These are phyloP conservation scores for Embiotoca jacksoni DNA, from an alignment of 2,113 vertebrate species.

Conservation along the genomic window DNA sequence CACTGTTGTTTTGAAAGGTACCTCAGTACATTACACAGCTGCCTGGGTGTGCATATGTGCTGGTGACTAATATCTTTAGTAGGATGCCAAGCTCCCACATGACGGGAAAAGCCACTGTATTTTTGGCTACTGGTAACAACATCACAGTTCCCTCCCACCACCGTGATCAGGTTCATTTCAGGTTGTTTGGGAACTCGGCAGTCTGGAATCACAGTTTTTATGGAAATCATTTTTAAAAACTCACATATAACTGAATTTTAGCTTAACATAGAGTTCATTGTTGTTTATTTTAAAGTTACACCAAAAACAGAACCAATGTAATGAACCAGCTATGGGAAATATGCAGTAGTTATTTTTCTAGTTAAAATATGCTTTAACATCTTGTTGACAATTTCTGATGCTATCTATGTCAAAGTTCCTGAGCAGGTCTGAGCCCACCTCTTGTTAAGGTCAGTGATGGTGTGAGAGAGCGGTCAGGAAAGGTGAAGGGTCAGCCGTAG, in stretches of 20 bases:
- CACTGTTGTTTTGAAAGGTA: slow-evolving; percentile 25
- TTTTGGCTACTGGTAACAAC: slow-evolving; percentile 42
- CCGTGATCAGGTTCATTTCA: slow-evolving; percentile 40
- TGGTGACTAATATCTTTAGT: slow-evolving; percentile 48
- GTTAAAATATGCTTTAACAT: slow-evolving; percentile 4
- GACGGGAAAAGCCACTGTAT: slow-evolving; percentile 49
- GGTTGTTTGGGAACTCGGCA: slow-evolving; percentile 14
- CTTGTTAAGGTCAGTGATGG: slow-evolving; percentile 41
- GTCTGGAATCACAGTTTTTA: neutral
- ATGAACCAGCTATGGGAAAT: neutral
- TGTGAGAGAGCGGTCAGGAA: slow-evolving; percentile 42
- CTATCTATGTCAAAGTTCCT: slow-evolving; percentile 6
- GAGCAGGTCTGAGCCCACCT: slow-evolving; percentile 25
- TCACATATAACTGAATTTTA: neutral
- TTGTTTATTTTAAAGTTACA: slow-evolving; percentile 9
- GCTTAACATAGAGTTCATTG: neutral
- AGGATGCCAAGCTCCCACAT: slow-evolving; percentile 52
- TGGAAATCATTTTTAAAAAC: neutral
- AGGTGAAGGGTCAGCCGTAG: slow-evolving; percentile 35
- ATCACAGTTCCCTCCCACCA: slow-evolving; percentile 41
- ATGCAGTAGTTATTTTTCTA: neutral
- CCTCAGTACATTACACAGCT: slow-evolving; percentile 45
- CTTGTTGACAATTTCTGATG: neutral
- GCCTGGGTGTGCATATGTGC: slow-evolving; percentile 42
- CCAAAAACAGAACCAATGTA: neutral